These are phyloP conservation scores for Parotia lawesii DNA, from an alignment of 2,113 vertebrate genomes.

Conservation along the genomic window DNA sequence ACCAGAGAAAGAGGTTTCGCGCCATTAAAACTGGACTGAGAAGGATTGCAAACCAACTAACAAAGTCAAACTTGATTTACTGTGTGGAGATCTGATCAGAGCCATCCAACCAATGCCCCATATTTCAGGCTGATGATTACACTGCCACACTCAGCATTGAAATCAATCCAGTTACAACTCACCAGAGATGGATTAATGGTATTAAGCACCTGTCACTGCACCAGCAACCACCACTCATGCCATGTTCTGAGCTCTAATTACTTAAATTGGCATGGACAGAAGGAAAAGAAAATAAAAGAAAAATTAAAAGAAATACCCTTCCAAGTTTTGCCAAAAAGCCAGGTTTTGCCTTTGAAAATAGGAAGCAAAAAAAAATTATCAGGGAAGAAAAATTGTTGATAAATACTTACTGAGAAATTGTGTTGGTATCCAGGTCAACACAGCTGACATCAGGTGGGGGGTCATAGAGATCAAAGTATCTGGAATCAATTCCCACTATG, in stretches of 20 bases:
- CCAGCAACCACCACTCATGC: neutral
- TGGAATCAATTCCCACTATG: conserved; percentile 96
- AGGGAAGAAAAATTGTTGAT: neutral
- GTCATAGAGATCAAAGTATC: conserved; percentile 97
- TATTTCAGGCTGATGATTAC: neutral
- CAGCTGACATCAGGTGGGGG: conserved; percentile 96
- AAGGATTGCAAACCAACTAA: neutral
- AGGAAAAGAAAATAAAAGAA: neutral
- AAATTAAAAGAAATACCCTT: neutral
- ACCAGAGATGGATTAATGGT: neutral
- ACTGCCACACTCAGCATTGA: neutral
- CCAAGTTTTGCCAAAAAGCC: neutral
- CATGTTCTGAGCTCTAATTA: neutral
- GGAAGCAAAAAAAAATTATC: neutral
- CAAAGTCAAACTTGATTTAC: neutral
- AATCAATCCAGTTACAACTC: neutral
- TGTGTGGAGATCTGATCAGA: neutral
- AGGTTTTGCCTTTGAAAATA: neutral
- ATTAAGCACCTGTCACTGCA: neutral
- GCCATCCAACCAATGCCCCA: neutral
- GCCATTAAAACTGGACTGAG: neutral
- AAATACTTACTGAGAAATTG: conserved; percentile 94
- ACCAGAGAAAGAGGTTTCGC: neutral
- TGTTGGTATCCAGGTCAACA: conserved; percentile 98
- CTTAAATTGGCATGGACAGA: neutral